Base-by-base conservation (phyloP, 1,140 invertebrate species). In the Pseudoatta argentina region DNA sequence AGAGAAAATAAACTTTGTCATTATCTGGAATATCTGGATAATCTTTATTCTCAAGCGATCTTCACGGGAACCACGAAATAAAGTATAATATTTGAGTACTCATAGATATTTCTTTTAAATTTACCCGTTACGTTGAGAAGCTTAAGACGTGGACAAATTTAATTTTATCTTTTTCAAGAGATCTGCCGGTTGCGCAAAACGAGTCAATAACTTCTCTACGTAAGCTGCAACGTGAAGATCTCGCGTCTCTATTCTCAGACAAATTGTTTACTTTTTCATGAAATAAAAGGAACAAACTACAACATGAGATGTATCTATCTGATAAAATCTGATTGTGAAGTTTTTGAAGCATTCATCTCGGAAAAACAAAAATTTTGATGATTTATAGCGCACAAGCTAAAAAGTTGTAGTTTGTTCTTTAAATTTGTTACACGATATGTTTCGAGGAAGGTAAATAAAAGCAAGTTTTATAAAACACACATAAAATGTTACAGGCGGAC, bases 81-180 rank as follows among this genome's bases (percentile, higher is more conserved):
- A 51, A 71, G n/a, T 24, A 21, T 21, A 51, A 61, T 44, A 63
- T 83, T 61, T 61, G 59, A 83, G 27, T 39, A 21, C 39, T 44
- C 10, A 34, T 18, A 48, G 59, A 51, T 75, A 59, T 73, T 75
- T 83, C 69, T 73, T 34, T n/a, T 21, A 75, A 83, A 83, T 83
- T 75, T 63, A 51, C 44, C 12, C 69, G 66, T 69, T 69, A 69
- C 79, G 34, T 83, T 83, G 51, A 83, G 79, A 48, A 75, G 24
- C 79, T 83, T 73, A 73, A 67, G 27, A 48, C 34, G 48, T 53
- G 51, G 44, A 18, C 12, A 24, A 73, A 75, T 30, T 55, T 63
- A 83, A 83, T 83, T 83, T 73, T 30, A 51, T 83, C 69, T 51
- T 61, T 61, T 83, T 83, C 69, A 48, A 39, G 27, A 83, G 79